phyloP scores from a whole-genome alignment of 2,888 invertebrate species.

The Chrysodeixis includens region DNA sequence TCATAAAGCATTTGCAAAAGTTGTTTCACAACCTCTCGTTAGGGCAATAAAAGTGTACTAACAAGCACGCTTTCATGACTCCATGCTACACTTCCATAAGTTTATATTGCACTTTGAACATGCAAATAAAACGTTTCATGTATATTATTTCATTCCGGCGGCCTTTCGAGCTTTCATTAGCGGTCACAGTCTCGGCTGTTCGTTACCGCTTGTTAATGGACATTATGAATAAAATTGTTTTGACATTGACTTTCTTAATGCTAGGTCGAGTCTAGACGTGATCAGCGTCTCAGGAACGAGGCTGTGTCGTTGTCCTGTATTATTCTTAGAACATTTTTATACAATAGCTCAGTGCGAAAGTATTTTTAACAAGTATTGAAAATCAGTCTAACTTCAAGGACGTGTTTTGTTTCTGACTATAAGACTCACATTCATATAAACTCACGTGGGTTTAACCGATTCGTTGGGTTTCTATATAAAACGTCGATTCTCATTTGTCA shows the following conservation, averaged over 20 bases:
- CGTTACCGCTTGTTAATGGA: constrained; percentile 18
- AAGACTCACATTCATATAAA: too few relatives aligned
- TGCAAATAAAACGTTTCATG: background rate
- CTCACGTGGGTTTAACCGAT: too few relatives aligned
- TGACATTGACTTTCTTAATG: constrained; percentile 45
- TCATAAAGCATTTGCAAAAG: too few relatives aligned
- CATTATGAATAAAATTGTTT: constrained; percentile 33
- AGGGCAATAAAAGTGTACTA: background rate
- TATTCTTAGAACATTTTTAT: background rate
- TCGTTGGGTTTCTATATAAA: too few relatives aligned
- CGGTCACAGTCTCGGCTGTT: constrained; percentile 2
- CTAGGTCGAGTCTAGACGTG: constrained; percentile 18
- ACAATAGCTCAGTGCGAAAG: too few relatives aligned
- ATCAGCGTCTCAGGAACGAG: constrained; percentile 5
- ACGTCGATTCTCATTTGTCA: background rate
- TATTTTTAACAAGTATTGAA: too few relatives aligned
- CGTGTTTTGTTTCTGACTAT: too few relatives aligned
- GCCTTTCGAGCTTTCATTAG: background rate
- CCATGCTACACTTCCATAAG: background rate
- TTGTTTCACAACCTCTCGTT: background rate
- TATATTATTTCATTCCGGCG: background rate
- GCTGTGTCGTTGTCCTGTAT: background rate
- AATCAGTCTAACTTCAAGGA: too few relatives aligned
- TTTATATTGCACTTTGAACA: background rate
- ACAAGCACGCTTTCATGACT: background rate